Evolutionary conservation across 2,888 invertebrate species (phyloP).

Genomic region (Unio pictorum): DNA sequence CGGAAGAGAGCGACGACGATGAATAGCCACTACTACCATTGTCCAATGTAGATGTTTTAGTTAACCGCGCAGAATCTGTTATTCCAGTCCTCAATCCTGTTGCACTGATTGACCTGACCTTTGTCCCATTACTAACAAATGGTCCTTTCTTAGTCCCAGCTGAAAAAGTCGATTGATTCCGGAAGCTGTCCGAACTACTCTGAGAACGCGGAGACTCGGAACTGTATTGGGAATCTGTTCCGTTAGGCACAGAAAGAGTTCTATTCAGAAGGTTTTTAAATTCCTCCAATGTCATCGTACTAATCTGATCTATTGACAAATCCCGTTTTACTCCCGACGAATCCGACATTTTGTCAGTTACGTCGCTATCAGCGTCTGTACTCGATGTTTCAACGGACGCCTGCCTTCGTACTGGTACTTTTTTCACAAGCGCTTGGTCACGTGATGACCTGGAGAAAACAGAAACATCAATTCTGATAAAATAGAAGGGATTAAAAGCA

Average conservation of each 20-base stretch:
- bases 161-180: conserved; percentile 9
- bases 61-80: too few species aligned
- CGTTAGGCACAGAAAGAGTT: conserved; percentile 48
- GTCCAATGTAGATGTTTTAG: too few species aligned
- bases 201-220: conserved; percentile 51
- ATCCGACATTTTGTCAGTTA: conserved; percentile 20
- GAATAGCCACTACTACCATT: conserved; percentile 28
- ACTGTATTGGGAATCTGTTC: conserved; percentile 36
- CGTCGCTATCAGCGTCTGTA: conserved; percentile 20
- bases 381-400: conserved; percentile 32
- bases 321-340: conserved; percentile 22
- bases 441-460: conserved; percentile 21
- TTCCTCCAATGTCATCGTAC: conserved; percentile 62
- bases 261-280: conserved; percentile 58
- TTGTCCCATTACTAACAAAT: conserved; percentile 11
- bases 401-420: conserved; percentile 28
- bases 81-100: too few species aligned
- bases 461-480: too few species aligned
- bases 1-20: conserved; percentile 13
- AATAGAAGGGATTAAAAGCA: too few species aligned
- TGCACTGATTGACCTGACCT: conserved; percentile 21
- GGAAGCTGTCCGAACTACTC: conserved; percentile 44
- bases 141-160: not conserved
- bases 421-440: conserved; percentile 6
- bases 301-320: conserved; percentile 55